These are phyloP conservation scores for Pocota personata DNA, from an alignment of 2,888 invertebrate species.

Conservation along the genomic window DNA sequence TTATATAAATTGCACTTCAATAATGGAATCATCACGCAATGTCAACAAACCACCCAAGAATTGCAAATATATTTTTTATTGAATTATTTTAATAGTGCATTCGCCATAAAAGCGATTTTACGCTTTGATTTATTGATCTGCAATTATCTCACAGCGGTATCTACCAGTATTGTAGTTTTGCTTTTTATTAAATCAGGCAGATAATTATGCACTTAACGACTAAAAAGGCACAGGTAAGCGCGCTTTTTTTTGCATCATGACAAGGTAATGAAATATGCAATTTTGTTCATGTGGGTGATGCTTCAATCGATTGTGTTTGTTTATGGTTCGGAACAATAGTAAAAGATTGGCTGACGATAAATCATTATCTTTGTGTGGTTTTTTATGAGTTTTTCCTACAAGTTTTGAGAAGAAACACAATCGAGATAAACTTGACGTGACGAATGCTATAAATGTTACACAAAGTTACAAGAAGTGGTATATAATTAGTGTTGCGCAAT, in stretches of 20 bases:
- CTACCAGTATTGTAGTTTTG: background rate
- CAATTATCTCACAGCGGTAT: background rate
- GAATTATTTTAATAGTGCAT: background rate
- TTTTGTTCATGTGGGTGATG: constrained; percentile 46
- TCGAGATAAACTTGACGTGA: background rate
- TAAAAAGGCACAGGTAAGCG: constrained; percentile 7
- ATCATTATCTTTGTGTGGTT: constrained; percentile 3
- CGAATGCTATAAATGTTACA: constrained; percentile 9
- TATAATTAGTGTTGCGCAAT: background rate
- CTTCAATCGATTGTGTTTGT: constrained; percentile 38
- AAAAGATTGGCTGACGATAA: constrained; percentile 30
- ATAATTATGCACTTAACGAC: constrained; percentile 46
- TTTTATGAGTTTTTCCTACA: background rate
- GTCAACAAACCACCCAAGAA: constrained; percentile 9
- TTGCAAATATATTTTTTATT: background rate
- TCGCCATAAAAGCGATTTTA: constrained; percentile 19
- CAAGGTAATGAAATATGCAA: constrained; percentile 41
- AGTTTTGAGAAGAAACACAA: background rate
- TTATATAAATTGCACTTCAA: background rate
- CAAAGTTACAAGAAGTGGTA: background rate
- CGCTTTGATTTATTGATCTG: constrained; percentile 39
- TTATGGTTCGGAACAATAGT: constrained; percentile 46
- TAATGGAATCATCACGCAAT: constrained; percentile 31
- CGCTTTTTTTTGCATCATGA: constrained; percentile 26
- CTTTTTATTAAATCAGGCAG: constrained; percentile 7